Base-by-base conservation (phyloP, 23 tunicate genomes). In the Pegea sp. region DNA sequence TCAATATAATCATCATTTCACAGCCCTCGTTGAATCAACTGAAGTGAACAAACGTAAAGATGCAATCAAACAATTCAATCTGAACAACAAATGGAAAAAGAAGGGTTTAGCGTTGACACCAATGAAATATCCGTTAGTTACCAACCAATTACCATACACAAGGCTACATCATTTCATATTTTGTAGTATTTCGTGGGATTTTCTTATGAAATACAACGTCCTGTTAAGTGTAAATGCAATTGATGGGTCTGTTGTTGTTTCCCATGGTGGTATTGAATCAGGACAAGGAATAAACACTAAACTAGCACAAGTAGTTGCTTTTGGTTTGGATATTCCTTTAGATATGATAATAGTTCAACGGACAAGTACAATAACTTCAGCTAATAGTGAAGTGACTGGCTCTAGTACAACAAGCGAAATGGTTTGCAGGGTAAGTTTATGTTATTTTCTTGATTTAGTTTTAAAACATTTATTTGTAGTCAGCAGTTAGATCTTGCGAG, bases 231-330 rank as follows among this genome's bases (percentile, higher is more conserved):
- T 84, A 5, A 69, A 31, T 29, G 62, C 56, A n/a, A 1, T 19
- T 30, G 95, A 84, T 60, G 95, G 95, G 6, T 53, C 63, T 28
- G 71, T 84, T 53, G 54, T 84, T 20, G 73, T 84, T 24, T 62
- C 95, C 0, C 68, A 69, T 46, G 95, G 84, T 4, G 95, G 81
- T 1, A 73, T 84, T 42, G 95, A 84, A 20, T n/a, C 32, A 22
- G 95, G 95, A 2, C 95, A 84, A 63, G 95, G 95, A 29, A 63
- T 84, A 20, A 68, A 68, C 56, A 84, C 69, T n/a, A 84, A 84
- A 76, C 84, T 84, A 29, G 63, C 63, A 11, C 95, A 84, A 58
- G 84, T 59, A 20, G 95, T 65, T 13, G 70, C 95, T 13, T 68
- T 58, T 53, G 52, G 60, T 11, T 70, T 84, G 5, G 84, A 71